Evolutionary conservation across 1,140 invertebrate species (phyloP).

Genomic region (Lepidurus couesii): DNA sequence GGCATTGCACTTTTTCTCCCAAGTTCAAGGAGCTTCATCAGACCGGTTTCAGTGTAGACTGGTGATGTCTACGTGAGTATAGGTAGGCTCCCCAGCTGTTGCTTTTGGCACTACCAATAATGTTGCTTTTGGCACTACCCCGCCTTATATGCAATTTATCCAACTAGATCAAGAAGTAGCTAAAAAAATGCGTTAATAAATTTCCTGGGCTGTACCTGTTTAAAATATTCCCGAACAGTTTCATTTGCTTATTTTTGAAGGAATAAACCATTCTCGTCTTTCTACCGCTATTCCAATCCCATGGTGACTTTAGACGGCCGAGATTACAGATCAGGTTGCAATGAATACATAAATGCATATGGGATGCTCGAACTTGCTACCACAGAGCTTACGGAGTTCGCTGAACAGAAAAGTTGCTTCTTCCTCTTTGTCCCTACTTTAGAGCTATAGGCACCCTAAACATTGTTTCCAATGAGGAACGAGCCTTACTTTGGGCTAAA

Average conservation of each 20-base stretch:
- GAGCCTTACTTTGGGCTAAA: not conserved
- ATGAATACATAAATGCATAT: not conserved
- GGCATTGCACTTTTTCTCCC: not conserved
- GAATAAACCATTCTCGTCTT: not conserved
- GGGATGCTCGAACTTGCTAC: not conserved
- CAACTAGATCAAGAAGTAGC: not conserved
- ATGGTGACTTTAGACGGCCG: not conserved
- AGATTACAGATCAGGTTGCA: slow-evolving; percentile 12
- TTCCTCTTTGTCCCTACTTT: not conserved
- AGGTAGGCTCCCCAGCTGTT: not conserved
- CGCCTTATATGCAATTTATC: not conserved
- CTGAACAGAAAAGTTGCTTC: not conserved
- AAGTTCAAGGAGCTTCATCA: slow-evolving; percentile 16
- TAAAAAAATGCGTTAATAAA: too few species aligned
- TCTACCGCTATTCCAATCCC: not conserved
- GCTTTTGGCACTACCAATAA: not conserved
- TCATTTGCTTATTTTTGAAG: too few species aligned
- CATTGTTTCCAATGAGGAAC: not conserved
- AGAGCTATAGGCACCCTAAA: not conserved
- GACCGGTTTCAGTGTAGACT: slow-evolving; percentile 2
- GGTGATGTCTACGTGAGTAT: not conserved
- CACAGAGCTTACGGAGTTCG: not conserved
- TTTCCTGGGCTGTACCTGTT: too few species aligned
- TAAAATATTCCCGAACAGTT: too few species aligned
- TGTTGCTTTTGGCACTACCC: not conserved